Conservation (phyloP, 2,888 invertebrate species). For the Seira musarum region DNA sequence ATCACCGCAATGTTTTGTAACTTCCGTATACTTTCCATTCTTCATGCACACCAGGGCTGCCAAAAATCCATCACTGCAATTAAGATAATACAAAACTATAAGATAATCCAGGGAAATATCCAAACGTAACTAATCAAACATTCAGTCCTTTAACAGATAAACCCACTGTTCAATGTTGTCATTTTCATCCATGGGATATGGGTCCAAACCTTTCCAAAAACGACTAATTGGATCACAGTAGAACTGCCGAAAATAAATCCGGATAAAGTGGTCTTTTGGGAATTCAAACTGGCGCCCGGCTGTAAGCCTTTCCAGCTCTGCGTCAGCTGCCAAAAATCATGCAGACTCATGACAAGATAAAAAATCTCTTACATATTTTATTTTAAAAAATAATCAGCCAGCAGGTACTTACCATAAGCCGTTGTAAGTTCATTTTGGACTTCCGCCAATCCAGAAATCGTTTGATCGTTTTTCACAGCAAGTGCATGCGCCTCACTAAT, state of each 20-base stretch:
- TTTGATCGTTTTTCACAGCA: conserved; percentile 30
- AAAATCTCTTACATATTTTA: neutral
- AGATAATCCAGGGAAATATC: too few species aligned
- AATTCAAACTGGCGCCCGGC: conserved; percentile 7
- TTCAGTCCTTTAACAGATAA: too few species aligned
- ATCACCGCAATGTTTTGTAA: conserved; percentile 62
- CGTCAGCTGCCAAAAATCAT: conserved; percentile 30
- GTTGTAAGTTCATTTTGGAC: neutral
- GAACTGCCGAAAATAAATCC: conserved; percentile 43
- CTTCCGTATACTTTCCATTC: conserved; percentile 50
- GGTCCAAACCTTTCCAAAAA: conserved; percentile 53
- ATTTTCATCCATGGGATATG: conserved; percentile 26
- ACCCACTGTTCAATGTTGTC: too few species aligned
- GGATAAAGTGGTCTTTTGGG: conserved; percentile 11
- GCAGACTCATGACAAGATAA: neutral
- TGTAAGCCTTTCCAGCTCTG: conserved; percentile 29
- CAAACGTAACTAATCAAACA: too few species aligned
- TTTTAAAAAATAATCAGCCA: neutral
- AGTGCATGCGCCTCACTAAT: conserved; percentile 42
- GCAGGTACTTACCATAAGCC: conserved; percentile 27
- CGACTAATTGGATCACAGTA: conserved; percentile 50
- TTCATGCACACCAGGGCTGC: conserved; percentile 61
- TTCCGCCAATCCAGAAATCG: conserved; percentile 12
- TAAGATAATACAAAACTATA: conserved; percentile 9
- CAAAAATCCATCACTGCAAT: conserved; percentile 52